phyloP scores from a whole-genome alignment of 2,797 vertebrate species.

The Ataeniobius toweri region DNA sequence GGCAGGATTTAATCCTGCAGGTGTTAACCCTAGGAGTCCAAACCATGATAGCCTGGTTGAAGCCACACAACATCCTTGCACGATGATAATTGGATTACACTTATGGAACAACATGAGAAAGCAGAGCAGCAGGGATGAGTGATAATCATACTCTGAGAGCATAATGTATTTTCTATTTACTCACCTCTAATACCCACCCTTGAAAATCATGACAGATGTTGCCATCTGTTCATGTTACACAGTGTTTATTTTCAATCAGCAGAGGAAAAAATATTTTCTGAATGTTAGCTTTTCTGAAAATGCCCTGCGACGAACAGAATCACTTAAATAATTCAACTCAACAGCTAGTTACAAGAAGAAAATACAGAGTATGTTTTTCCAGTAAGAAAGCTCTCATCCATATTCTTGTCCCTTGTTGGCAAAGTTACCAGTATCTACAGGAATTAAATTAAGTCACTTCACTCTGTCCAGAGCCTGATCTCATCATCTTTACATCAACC shows the following conservation, averaged over 20 bases:
- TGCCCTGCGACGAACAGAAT: not conserved
- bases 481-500: too few species aligned
- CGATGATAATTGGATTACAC: constrained; percentile 54
- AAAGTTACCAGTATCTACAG: too few species aligned
- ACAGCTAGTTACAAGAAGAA: too few species aligned
- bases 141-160: constrained; percentile 17
- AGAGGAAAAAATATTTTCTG: not conserved
- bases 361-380: too few species aligned
- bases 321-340: too few species aligned
- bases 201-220: constrained; percentile 27
- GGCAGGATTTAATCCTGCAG: constrained; percentile 78
- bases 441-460: too few species aligned
- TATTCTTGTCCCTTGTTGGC: too few species aligned
- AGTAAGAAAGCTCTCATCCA: too few species aligned
- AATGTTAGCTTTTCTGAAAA: constrained; percentile 7
- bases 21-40: constrained; percentile 90
- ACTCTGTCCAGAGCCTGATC: too few species aligned
- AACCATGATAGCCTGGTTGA: constrained; percentile 89
- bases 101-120: constrained; percentile 45
- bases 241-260: not conserved
- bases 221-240: constrained; percentile 28
- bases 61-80: constrained; percentile 48
- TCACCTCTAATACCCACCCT: too few species aligned
- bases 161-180: constrained; percentile 14
- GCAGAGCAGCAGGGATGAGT: constrained; percentile 28